A percentile compares a stretch with the other conserved stretches of the same genome.
Conservation (phyloP, 2,797 vertebrate species). For the Rhincodon typus region DNA sequence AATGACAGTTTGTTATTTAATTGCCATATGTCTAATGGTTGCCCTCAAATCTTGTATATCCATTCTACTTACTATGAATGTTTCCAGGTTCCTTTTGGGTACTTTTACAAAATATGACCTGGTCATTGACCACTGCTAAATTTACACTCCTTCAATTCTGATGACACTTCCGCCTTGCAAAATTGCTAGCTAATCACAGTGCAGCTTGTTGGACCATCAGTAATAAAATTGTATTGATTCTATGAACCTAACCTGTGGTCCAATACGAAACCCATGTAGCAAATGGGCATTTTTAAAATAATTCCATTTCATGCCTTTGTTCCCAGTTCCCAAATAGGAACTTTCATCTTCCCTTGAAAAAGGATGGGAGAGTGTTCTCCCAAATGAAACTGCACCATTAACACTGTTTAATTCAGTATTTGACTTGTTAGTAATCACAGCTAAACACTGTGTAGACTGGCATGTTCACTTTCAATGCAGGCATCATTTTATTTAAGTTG, state of each 20-base stretch:
- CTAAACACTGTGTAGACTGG: neutral
- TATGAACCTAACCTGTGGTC: neutral
- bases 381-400: slow-evolving; percentile 23
- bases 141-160: neutral
- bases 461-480: neutral
- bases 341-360: neutral
- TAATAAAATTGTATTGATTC: neutral
- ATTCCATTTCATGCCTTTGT: neutral
- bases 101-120: neutral
- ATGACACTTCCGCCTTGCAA: neutral
- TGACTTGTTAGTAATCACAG: neutral
- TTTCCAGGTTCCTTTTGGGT: too few relatives aligned
- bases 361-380: neutral
- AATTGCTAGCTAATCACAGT: neutral
- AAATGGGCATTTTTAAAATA: neutral
- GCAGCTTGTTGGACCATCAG: neutral
- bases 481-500: slow-evolving; percentile 42
- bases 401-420: slow-evolving; percentile 22
- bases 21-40: neutral
- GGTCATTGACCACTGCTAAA: neutral
- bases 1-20: neutral
- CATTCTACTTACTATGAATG: neutral
- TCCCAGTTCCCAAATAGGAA: neutral
- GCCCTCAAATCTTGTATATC: neutral
- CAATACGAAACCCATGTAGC: too few relatives aligned